phyloP scores from a whole-genome alignment of 2,888 invertebrate genomes.

The Holacanthella duospinosa region DNA sequence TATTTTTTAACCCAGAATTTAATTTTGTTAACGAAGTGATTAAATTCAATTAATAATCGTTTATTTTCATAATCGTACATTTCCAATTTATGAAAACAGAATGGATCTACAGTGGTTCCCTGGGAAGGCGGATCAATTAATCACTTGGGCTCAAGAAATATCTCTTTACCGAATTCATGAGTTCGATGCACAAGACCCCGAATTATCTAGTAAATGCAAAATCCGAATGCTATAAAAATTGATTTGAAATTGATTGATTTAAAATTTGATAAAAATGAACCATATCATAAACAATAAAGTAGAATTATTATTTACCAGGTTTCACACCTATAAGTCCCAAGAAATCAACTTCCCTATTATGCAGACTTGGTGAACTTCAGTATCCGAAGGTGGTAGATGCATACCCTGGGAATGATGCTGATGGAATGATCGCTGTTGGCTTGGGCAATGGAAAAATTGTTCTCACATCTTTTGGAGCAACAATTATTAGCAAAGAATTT shows the following conservation, averaged over 20 bases:
- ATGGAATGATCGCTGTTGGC: constrained; percentile 75
- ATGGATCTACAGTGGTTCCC: constrained; percentile 83
- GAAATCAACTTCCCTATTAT: constrained; percentile 57
- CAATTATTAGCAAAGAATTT: constrained; percentile 63
- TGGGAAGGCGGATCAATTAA: constrained; percentile 63
- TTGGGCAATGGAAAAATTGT: constrained; percentile 79
- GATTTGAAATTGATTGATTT: too few species aligned
- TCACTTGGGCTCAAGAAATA: constrained; percentile 84
- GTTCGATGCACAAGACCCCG: constrained; percentile 50
- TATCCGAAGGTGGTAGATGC: constrained; percentile 79
- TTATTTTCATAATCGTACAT: too few species aligned
- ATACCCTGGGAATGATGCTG: constrained; percentile 63
- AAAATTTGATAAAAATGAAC: too few species aligned
- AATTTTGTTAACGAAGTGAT: too few species aligned
- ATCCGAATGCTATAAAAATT: too few species aligned
- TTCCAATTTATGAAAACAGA: too few species aligned
- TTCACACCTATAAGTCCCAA: constrained; percentile 60
- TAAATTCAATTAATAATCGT: too few species aligned
- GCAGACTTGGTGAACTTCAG: constrained; percentile 62
- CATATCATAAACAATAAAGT: too few species aligned
- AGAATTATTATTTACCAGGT: too few species aligned
- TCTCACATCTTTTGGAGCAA: constrained; percentile 64
- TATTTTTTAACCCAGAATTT: too few species aligned
- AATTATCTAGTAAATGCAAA: too few species aligned
- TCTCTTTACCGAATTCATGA: constrained; percentile 65